Conservation (phyloP, 2,113 vertebrate genomes). For the Cyprinodon tularosa region DNA sequence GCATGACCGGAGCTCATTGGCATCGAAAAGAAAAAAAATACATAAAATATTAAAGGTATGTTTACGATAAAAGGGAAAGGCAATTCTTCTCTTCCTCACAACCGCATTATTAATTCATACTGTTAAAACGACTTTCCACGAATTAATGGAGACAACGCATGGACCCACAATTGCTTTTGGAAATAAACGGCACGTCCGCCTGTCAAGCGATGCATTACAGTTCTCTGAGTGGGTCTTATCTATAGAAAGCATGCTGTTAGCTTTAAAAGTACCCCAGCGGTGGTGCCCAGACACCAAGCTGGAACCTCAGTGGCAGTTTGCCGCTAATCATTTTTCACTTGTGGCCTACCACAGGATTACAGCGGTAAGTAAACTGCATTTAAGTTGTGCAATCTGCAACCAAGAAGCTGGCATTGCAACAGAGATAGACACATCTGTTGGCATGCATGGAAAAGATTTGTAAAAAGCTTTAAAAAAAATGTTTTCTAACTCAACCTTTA, state of each 20-base stretch:
- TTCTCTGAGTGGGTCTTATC: conserved; percentile 72
- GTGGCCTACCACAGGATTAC: conserved; percentile 65
- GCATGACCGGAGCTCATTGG: conserved; percentile 70
- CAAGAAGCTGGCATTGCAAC: background rate
- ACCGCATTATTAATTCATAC: conserved; percentile 86
- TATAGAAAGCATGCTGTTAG: conserved; percentile 71
- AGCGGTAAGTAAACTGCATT: conserved; percentile 46
- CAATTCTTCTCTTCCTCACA: conserved; percentile 75
- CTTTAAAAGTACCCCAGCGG: conserved; percentile 46
- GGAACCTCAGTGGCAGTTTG: conserved; percentile 54
- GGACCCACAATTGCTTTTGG: conserved; percentile 72
- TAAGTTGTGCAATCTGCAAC: conserved; percentile 33
- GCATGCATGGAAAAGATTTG: background rate
- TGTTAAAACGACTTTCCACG: conserved; percentile 86
- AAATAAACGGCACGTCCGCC: conserved; percentile 70
- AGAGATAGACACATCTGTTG: background rate
- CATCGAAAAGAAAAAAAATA: conserved; percentile 81
- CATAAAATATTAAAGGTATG: conserved; percentile 86
- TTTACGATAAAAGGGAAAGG: conserved; percentile 84
- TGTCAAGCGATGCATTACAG: conserved; percentile 76
- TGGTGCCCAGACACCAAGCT: conserved; percentile 41
- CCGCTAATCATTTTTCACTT: conserved; percentile 58
- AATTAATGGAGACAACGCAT: conserved; percentile 82
- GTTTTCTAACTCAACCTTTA: background rate
- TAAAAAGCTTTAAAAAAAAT: background rate